Percentiles rank a stretch among this genome's conserved stretches.
Evolutionary conservation across 1,140 invertebrate species (phyloP).

Genomic region (Subanguina moxae): DNA sequence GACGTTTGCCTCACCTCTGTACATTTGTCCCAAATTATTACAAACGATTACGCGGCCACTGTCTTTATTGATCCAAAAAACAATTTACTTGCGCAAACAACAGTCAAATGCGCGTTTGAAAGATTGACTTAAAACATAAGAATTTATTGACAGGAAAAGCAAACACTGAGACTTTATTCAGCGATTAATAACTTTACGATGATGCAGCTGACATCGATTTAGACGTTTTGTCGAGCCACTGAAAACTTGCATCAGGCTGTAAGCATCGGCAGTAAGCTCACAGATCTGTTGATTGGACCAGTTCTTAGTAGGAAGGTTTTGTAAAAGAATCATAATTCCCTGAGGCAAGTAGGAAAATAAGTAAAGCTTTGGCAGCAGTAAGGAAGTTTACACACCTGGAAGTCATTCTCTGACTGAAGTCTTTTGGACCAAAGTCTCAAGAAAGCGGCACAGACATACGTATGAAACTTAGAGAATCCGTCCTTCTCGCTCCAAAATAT

Average conservation of each 20-base stretch:
- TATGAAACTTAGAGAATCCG: conserved; percentile 90
- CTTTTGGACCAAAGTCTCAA: conserved; percentile 86
- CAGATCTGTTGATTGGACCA: conserved; percentile 75
- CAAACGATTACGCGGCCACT: too few species aligned
- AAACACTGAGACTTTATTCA: too few species aligned
- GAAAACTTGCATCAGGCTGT: conserved; percentile 90
- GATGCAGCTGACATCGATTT: too few species aligned
- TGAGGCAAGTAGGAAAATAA: conserved; percentile 60
- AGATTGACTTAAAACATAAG: too few species aligned
- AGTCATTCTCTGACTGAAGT: conserved; percentile 83
- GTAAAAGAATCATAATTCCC: conserved; percentile 89
- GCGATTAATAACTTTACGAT: too few species aligned
- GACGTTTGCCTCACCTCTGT: too few species aligned
- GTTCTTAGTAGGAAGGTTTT: conserved; percentile 93
- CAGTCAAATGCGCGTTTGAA: too few species aligned
- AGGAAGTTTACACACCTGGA: conserved; percentile 74
- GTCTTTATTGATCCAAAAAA: too few species aligned
- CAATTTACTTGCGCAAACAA: too few species aligned
- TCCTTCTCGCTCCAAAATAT: conserved; percentile 75
- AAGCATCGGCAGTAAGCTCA: conserved; percentile 93
- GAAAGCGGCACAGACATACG: conserved; percentile 97
- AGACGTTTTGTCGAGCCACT: conserved; percentile 64
- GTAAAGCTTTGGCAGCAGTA: neutral
- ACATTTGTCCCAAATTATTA: too few species aligned
- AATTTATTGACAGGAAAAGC: too few species aligned